phyloP scores from a whole-genome alignment of 1,140 invertebrate genomes.

The Linepithema humile region DNA sequence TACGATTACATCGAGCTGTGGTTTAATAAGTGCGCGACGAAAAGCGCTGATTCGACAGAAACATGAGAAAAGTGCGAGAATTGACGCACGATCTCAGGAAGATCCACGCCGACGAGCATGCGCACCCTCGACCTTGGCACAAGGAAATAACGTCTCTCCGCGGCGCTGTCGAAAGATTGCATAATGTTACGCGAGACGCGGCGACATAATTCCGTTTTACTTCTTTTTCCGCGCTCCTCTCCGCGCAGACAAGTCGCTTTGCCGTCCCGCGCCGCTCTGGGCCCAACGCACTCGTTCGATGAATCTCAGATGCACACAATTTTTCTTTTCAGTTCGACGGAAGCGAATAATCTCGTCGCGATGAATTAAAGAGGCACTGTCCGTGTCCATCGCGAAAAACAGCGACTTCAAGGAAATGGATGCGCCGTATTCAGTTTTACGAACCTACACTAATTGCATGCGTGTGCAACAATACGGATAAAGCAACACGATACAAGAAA shows the following conservation, averaged over 20 bases:
- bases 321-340: slow-evolving; percentile 15
- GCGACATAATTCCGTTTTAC: background rate
- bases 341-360: slow-evolving; percentile 1
- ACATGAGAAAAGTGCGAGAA: background rate
- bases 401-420: background rate
- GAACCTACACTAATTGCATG: background rate
- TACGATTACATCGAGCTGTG: background rate
- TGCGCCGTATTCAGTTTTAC: background rate
- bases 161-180: slow-evolving; percentile 61
- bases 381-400: background rate
- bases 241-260: background rate
- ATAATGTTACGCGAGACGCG: slow-evolving; percentile 66
- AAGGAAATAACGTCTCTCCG: slow-evolving; percentile 57
- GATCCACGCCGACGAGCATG: slow-evolving; percentile 42
- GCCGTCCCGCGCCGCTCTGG: background rate
- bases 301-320: background rate
- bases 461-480: background rate
- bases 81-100: slow-evolving; percentile 32
- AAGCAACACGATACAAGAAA: background rate
- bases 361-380: background rate
- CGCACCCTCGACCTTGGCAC: slow-evolving; percentile 51
- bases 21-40: background rate
- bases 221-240: slow-evolving; percentile 1
- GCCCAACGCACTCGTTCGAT: background rate
- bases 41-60: background rate